Evolutionary conservation across 2,888 invertebrate genomes (phyloP), one percentile per base, ranked within the genome.

Genomic region (Lypha dubia): DNA sequence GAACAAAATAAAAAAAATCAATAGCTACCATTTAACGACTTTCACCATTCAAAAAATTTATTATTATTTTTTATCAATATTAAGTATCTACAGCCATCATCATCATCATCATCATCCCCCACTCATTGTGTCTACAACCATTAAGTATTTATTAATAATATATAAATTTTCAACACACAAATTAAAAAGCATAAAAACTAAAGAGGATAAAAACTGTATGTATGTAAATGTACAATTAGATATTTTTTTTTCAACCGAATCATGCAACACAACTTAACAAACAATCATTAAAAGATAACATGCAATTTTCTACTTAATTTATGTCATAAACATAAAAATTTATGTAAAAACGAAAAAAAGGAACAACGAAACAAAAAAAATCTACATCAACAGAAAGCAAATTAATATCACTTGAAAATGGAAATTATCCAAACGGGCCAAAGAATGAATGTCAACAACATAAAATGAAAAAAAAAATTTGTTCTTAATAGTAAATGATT

Each of bases 271-370:
- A 75, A 75, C 20, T 75, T 53, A 70, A 68, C 67, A 65, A 58
- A 62, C 49, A 80, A 73, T 68, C 76, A 77, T 80, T 77, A 84
- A 80, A 75, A 73, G 81, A 79, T 85, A 83, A 86, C 81, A 79
- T 82, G 86, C 71, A 85, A 86, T 85, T 86, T 86, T 85, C 84
- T 82, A 84, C 82, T 84, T 87, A 86, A 87, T 87, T 86, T 83
- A 84, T 86, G 87, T 81, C 77, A 85, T 79, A 85, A 85, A 77
- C 74, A 79, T 74, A 82, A 82, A 79, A 73, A 74, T 74, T 83
- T 60, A 41, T 56, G 9, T 13, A 32, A 67, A 62, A 60, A n/a
- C n/a, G n/a, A n/a, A 62, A 41, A 71, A 11, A 11, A 58, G 53
- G 17, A 68, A 22, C 20, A 20, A 46, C 32, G 22, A 28, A 77